These are phyloP conservation scores for Eulemur coronatus DNA, from an alignment of 2,797 vertebrate genomes.

Conservation along the genomic window DNA sequence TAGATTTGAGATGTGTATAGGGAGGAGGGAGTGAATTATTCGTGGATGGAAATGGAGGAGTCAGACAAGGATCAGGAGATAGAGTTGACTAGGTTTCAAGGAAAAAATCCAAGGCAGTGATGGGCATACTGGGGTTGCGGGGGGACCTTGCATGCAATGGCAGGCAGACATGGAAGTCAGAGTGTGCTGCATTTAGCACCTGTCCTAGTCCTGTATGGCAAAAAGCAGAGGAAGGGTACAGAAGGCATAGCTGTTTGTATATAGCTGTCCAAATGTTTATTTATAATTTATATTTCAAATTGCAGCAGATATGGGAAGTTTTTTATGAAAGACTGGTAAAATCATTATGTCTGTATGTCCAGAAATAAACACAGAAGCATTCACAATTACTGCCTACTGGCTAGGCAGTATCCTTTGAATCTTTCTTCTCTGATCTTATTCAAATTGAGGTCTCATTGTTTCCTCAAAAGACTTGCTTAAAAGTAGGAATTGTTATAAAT, in stretches of 20 bases:
- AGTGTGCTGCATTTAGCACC: not conserved
- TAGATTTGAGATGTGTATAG: too few relatives aligned
- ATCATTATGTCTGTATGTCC: not conserved
- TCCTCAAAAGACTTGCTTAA: constrained; percentile 40
- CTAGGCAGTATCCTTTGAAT: not conserved
- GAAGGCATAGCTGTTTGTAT: not conserved
- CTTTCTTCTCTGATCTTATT: constrained; percentile 5
- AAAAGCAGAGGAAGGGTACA: not conserved
- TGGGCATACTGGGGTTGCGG: not conserved
- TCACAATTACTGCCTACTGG: fast-evolving
- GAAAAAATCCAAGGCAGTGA: not conserved
- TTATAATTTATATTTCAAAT: not conserved
- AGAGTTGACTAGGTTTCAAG: not conserved
- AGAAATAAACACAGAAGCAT: not conserved
- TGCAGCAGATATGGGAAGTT: not conserved
- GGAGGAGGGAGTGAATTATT: not conserved
- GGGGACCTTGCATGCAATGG: fast-evolving
- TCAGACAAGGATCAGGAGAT: not conserved
- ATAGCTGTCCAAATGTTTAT: not conserved
- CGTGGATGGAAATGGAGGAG: not conserved
- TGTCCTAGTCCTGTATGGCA: fast-evolving
- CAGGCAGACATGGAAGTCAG: fast-evolving
- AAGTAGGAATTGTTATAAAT: constrained; percentile 48
- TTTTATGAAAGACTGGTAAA: not conserved
- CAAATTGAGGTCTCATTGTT: not conserved